Base-by-base conservation (phyloP, 2,797 vertebrate genomes). In the Sparus aurata region DNA sequence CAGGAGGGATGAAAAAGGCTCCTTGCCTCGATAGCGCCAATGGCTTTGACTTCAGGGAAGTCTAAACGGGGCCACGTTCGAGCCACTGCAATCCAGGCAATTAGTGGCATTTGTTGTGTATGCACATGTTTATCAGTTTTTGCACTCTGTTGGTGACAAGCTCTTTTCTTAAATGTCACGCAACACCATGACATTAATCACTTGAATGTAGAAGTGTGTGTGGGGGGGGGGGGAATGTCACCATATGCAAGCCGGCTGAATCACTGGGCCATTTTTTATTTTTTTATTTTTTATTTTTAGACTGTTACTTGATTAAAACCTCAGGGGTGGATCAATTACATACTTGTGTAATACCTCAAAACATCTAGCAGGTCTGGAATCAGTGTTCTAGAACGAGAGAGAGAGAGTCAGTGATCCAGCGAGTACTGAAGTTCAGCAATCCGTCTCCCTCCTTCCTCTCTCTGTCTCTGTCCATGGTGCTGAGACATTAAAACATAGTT, bases 91-190 rank as follows among this genome's bases (percentile, higher is more conserved):
- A 72, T 76, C 53, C 52, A 79, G 57, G 68, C 46, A 84, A 87
- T 91, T 72, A 84, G 80, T 61, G 65, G n/a, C 64, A 67, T 79
- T 83, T 84, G 63, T 72, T 84, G 69, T 82, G n/a, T 45, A 75
- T 87, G 79, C 61, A 79, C 72, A 75, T 83, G 65, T 75, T 83
- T 74, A 62, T 86, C 59, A 25, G 38, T 73, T 75, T 75, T 63
- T 52, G 61, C 68, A 25, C 54, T 27, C 45, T 57, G 47, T 45
- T 45, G 70, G 41, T 58, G 75, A 75, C 55, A n/a, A 55, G 67
- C 52, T 65, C 45, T 75, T 78, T 85, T 68, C 60, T 81, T 84
- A 88, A 91, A 91, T 87, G 85, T 77, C 90, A 89, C 8, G 22
- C 34, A 34, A 60, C 60, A 43, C 43, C 41, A 13, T 20, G 57